Conservation (phyloP, 2,888 invertebrate genomes). For the Sphecodes monilicornis region DNA sequence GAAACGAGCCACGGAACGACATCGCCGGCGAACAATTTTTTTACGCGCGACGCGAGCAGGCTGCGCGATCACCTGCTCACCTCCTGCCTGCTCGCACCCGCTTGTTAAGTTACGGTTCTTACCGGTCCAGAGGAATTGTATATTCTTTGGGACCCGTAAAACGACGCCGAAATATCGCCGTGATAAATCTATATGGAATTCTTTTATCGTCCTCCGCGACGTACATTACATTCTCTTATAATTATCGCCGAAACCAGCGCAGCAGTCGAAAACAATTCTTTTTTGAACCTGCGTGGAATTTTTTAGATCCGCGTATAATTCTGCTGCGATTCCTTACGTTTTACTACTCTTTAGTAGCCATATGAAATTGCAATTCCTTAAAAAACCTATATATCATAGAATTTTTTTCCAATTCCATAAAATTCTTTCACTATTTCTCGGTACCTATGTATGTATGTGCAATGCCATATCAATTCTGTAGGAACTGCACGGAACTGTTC, state of each 20-base stretch:
- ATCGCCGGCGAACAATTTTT: not conserved
- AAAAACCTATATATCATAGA: no score
- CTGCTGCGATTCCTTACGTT: no score
- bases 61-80: not conserved
- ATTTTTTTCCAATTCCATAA: no score
- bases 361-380: no score
- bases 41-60: not conserved
- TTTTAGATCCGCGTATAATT: no score
- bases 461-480: no score
- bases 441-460: no score
- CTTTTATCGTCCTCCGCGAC: not conserved
- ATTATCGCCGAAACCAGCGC: not conserved
- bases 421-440: no score
- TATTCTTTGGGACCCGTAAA: not conserved
- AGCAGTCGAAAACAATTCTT: not conserved
- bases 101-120: not conserved
- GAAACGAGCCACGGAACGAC: conserved; percentile 21
- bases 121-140: not conserved
- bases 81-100: not conserved
- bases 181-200: conserved; percentile 8
- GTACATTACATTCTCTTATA: not conserved
- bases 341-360: no score
- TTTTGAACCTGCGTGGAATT: no score
- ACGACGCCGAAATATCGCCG: not conserved
- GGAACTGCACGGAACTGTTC: no score